Evolutionary conservation across 2,113 vertebrate species (phyloP), one percentile per base, ranked within the genome.

Genomic region (Caranx ignobilis): DNA sequence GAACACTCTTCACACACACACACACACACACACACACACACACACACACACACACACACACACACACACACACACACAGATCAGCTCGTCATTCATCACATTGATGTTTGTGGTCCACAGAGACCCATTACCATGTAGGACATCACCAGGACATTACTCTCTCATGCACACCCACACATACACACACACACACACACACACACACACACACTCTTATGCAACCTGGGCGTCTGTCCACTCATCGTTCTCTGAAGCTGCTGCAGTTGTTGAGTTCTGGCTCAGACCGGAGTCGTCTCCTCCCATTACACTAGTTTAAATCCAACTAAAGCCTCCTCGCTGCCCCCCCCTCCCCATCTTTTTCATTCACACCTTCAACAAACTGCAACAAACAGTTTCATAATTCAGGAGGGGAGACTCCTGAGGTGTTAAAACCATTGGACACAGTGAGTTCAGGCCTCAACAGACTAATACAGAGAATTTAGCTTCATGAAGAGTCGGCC

Each of bases 171-270:
- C 41, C 47, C 50, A 56, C 48, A 69, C 34, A 61, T 43, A 52
- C 54, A 62, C 21, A 61, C 48, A 70, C 52, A 60, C 37, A 71
- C 41, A 45, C 31, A 39, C 34, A 78, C 43, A 57, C 41, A 57
- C 50, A 57, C 50, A 70, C 56, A 73, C 54, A 59, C 21, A 78
- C 52, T 72, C 55, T 87, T 75, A 67, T 18, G 34, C 50, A 83
- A 85, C 48, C 0, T 3, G 31, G 43, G 16, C 31, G 1, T 26
- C 32, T n/a, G 37, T 59, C 56, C 48, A 2, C 8, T 11, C 69
- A 1, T 32, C 57, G 12, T 16, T 2, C 60, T 39, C 60, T 3
- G 71, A 34, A 0, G 37, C 55, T 61, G 70, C 19, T 8, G 32
- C 37, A 48, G 55, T 75, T 31, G 65, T 6, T 60, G 43, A 69